phyloP scores from a whole-genome alignment of 2,797 vertebrate species.

The Cygnus olor region DNA sequence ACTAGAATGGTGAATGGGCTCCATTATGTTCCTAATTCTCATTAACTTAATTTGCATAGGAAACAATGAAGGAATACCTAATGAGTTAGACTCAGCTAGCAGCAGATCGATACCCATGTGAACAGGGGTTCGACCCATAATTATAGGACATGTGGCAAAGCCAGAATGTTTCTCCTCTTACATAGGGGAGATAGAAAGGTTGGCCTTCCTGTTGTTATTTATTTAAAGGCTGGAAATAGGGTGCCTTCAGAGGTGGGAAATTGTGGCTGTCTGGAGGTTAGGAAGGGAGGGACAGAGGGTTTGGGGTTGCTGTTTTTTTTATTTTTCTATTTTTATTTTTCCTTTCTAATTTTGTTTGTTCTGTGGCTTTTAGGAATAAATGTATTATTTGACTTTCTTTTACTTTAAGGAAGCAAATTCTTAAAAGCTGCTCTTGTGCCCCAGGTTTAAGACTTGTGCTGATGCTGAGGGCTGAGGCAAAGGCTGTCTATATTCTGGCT shows the following conservation, averaged over 20 bases:
- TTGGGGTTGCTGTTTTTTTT: background rate
- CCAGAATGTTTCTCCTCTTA: constrained; percentile 11
- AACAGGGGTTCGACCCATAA: constrained; percentile 72
- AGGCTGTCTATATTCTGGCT: rapidly evolving
- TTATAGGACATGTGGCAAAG: constrained; percentile 64
- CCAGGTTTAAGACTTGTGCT: background rate
- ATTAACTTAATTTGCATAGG: constrained; percentile 88
- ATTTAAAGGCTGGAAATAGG: background rate
- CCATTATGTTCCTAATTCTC: constrained; percentile 87
- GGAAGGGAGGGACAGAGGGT: too few species aligned
- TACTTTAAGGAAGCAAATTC: background rate
- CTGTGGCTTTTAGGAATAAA: background rate
- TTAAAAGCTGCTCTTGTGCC: background rate
- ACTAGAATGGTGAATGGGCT: constrained; percentile 86
- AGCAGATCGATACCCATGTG: constrained; percentile 71
- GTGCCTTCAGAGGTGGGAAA: background rate
- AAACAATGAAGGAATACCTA: constrained; percentile 86
- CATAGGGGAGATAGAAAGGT: background rate
- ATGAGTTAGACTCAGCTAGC: constrained; percentile 79
- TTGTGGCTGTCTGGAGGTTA: background rate
- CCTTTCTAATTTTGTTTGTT: background rate
- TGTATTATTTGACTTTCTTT: background rate
- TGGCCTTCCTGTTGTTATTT: background rate
- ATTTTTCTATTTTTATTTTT: rapidly evolving
- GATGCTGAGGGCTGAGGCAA: background rate